phyloP scores from a whole-genome alignment of 2,888 invertebrate genomes.

The Byasa hedistus region DNA sequence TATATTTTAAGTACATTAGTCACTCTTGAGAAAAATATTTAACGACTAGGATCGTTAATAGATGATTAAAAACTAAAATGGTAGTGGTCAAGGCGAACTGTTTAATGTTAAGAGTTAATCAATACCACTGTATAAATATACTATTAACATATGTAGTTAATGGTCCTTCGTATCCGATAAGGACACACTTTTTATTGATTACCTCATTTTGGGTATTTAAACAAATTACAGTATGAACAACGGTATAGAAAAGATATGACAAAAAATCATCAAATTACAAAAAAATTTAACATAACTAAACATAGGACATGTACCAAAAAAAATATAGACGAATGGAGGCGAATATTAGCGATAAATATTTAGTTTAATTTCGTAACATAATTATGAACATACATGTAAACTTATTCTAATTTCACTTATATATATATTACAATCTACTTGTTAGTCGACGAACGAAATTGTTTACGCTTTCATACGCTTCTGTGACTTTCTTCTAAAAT shows the following conservation, averaged over 20 bases:
- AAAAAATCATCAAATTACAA: too few relatives aligned
- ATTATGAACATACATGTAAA: not conserved
- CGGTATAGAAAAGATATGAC: too few relatives aligned
- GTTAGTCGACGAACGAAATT: constrained; percentile 2
- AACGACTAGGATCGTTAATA: not conserved
- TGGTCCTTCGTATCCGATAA: not conserved
- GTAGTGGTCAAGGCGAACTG: constrained; percentile 9
- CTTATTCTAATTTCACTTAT: not conserved
- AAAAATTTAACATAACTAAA: too few relatives aligned
- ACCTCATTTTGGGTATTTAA: not conserved
- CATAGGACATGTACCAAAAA: too few relatives aligned
- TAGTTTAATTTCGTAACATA: not conserved
- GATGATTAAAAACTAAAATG: not conserved
- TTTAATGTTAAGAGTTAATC: constrained; percentile 3
- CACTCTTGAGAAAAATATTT: not conserved
- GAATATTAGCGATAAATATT: too few relatives aligned
- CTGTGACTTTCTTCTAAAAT: constrained; percentile 6
- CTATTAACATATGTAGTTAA: not conserved
- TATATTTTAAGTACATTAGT: not conserved
- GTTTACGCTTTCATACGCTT: constrained; percentile 24
- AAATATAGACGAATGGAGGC: too few relatives aligned
- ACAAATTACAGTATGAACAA: too few relatives aligned
- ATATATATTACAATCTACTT: constrained; percentile 3
- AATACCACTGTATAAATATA: constrained; percentile 2
- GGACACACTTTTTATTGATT: not conserved